phyloP scores from a whole-genome alignment of 2,888 invertebrate species.

The Zhuqinia jingwanae region DNA sequence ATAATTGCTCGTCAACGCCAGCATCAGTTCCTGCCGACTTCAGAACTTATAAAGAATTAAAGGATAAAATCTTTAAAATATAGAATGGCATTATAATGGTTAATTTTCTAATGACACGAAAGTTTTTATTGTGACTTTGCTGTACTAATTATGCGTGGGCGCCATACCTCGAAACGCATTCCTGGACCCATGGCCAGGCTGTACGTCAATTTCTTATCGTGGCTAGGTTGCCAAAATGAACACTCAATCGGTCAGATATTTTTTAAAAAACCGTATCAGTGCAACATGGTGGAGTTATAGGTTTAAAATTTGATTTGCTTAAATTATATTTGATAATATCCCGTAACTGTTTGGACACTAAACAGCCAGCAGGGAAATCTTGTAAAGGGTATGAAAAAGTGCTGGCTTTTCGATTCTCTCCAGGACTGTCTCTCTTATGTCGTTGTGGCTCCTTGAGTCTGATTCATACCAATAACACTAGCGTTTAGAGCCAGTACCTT shows the following conservation, averaged over 20 bases:
- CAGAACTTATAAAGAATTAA: no score
- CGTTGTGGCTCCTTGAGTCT: no score
- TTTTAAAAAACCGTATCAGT: neutral
- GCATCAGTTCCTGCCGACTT: neutral
- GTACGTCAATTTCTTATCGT: no score
- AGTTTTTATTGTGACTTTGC: no score
- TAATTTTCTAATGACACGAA: neutral
- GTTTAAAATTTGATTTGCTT: neutral
- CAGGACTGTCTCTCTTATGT: no score
- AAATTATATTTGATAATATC: neutral
- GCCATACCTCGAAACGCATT: slow-evolving; percentile 29
- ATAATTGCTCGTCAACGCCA: slow-evolving; percentile 25
- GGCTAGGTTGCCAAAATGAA: no score
- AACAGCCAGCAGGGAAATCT: slow-evolving; percentile 46
- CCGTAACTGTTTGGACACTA: slow-evolving; percentile 31
- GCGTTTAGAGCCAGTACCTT: no score
- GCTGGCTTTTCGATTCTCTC: no score
- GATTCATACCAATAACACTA: no score
- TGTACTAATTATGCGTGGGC: neutral
- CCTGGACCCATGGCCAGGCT: no score
- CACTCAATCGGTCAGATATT: neutral
- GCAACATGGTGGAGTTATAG: slow-evolving; percentile 40
- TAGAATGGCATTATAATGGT: neutral
- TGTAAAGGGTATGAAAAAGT: neutral
- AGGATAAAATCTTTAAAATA: no score